A percentile compares a stretch with the other conserved stretches of the same genome.
phyloP scores from a whole-genome alignment of 2,888 invertebrate genomes.

The Mayetiola destructor region DNA sequence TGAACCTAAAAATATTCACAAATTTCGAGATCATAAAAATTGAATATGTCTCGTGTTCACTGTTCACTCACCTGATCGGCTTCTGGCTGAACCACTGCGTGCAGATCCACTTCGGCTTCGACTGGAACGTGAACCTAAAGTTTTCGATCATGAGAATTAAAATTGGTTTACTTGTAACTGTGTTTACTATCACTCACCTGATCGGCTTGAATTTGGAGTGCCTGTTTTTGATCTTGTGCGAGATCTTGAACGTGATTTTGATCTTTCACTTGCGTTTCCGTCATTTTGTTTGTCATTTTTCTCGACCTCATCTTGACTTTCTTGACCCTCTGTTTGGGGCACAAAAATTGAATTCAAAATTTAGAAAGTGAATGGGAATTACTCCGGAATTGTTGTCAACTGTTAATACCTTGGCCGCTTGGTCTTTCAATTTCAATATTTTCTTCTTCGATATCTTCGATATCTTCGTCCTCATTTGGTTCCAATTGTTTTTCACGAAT shows the following conservation, averaged over 20 bases:
- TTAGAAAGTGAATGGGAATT: neutral
- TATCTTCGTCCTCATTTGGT: constrained; percentile 60
- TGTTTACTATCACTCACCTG: neutral
- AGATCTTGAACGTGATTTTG: constrained; percentile 20
- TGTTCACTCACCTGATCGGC: neutral
- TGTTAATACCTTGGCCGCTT: neutral
- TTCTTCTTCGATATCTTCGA: constrained; percentile 42
- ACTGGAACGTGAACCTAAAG: neutral
- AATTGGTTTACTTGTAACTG: neutral
- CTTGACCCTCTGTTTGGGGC: neutral
- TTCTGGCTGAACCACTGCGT: constrained; percentile 9
- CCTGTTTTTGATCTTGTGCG: neutral
- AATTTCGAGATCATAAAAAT: too few species aligned
- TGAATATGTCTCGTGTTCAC: neutral
- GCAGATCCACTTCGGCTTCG: neutral
- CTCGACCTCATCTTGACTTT: constrained; percentile 18
- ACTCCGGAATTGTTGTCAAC: neutral
- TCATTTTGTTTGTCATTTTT: constrained; percentile 22
- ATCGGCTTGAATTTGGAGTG: too few species aligned
- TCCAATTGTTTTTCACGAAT: constrained; percentile 78
- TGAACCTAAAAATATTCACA: constrained; percentile 17
- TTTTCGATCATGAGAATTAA: neutral
- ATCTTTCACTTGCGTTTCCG: constrained; percentile 17
- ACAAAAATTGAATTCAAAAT: neutral
- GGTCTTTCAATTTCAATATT: constrained; percentile 39